These are phyloP conservation scores for honey bee (Apis mellifera) DNA, from an alignment of 1,140 invertebrate genomes.

Conservation along the genomic window Amel_HAv3.1 CM009933.2:9450001-9450500, in stretches of 20 bases:
- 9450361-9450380: conserved; percentile 78
- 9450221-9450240: conserved; percentile 74
- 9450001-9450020: conserved; percentile 72
- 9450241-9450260: conserved; percentile 77
- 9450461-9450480: background rate
- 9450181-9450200: conserved; percentile 74
- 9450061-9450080: conserved; percentile 73
- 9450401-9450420: conserved; percentile 81
- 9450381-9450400: conserved; percentile 81
- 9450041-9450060: conserved; percentile 75
- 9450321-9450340: conserved; percentile 77
- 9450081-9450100: background rate
- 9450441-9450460: conserved; percentile 74
- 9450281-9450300: conserved; percentile 76
- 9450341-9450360: conserved; percentile 79
- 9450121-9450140: conserved; percentile 14
- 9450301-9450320: conserved; percentile 65
- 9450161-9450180: conserved; percentile 77
- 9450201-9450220: conserved; percentile 69
- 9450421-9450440: conserved; percentile 72
- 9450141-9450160: conserved; percentile 80
- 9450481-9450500: background rate
- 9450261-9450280: conserved; percentile 76
- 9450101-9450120: background rate
- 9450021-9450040: conserved; percentile 67